These are phyloP conservation scores for Bubo blakistoni DNA, from an alignment of 2,113 vertebrate genomes.

Conservation along the genomic window DNA sequence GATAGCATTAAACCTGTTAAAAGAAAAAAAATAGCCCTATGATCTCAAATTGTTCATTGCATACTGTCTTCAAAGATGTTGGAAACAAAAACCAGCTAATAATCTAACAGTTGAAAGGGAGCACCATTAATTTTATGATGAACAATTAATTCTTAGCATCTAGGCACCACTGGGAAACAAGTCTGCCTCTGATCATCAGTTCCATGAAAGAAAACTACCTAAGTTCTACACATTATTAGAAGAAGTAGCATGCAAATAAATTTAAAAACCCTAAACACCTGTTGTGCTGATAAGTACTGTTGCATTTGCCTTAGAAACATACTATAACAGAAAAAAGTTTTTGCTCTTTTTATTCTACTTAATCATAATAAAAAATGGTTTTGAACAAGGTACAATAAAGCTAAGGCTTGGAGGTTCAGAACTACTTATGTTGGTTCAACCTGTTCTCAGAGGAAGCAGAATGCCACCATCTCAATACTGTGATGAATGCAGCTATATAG, in stretches of 20 bases:
- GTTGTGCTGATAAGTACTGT: neutral
- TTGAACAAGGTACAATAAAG: accelerated
- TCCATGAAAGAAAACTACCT: neutral
- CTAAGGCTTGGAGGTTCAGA: neutral
- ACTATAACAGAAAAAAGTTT: neutral
- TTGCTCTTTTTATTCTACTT: neutral
- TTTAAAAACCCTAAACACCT: neutral
- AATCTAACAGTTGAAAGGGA: neutral
- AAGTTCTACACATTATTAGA: neutral
- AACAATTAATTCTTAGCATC: neutral
- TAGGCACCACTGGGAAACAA: neutral
- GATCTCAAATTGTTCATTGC: neutral
- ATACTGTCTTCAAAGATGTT: neutral
- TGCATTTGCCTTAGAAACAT: neutral
- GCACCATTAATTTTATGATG: neutral
- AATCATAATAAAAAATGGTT: neutral
- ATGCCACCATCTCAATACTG: neutral
- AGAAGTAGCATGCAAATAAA: neutral
- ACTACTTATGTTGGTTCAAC: neutral
- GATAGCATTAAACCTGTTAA: neutral
- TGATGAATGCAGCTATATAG: neutral
- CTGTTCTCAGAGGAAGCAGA: neutral
- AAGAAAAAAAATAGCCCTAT: neutral
- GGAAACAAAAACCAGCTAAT: neutral
- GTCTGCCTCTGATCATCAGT: neutral